A percentile compares a stretch with the other conserved stretches of the same genome.
Conservation (phyloP, 2,888 invertebrate species). For the Mythimna lalbum region DNA sequence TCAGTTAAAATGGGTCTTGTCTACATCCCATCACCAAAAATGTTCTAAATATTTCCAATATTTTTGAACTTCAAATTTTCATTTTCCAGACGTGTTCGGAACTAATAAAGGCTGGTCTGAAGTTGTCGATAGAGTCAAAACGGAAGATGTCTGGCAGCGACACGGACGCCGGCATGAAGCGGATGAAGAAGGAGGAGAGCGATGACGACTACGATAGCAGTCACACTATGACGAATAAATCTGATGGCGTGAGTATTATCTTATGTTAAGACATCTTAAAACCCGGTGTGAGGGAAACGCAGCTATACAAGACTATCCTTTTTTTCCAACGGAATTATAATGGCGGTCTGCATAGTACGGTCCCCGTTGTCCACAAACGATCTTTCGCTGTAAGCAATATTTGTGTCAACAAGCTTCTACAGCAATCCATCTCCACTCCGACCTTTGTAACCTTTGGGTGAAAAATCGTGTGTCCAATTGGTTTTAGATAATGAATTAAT, state of each 20-base stretch:
- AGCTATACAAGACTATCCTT: background rate
- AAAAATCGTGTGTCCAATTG: background rate
- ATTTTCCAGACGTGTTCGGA: slow-evolving; percentile 95
- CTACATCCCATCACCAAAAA: slow-evolving; percentile 6
- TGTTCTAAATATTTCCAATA: slow-evolving; percentile 14
- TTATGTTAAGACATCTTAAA: background rate
- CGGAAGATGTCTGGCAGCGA: slow-evolving; percentile 94
- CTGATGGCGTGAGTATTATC: slow-evolving; percentile 86
- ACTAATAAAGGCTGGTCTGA: slow-evolving; percentile 97
- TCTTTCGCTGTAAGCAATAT: background rate
- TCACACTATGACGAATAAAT: slow-evolving; percentile 88
- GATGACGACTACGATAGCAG: slow-evolving; percentile 92
- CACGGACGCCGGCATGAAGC: slow-evolving; percentile 85
- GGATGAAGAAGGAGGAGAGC: slow-evolving; percentile 91
- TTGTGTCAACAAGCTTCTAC: background rate
- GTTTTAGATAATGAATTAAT: background rate
- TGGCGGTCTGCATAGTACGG: background rate
- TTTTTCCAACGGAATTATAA: background rate
- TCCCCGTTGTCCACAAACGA: background rate
- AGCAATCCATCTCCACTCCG: background rate
- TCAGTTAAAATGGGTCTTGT: background rate
- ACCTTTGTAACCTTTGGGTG: too few relatives aligned
- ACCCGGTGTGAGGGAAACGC: background rate
- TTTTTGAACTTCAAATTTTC: slow-evolving; percentile 43
- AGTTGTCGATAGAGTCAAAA: slow-evolving; percentile 97